Base-by-base conservation (phyloP, 2,888 invertebrate genomes). In the Nemotelus nigrinus region DNA sequence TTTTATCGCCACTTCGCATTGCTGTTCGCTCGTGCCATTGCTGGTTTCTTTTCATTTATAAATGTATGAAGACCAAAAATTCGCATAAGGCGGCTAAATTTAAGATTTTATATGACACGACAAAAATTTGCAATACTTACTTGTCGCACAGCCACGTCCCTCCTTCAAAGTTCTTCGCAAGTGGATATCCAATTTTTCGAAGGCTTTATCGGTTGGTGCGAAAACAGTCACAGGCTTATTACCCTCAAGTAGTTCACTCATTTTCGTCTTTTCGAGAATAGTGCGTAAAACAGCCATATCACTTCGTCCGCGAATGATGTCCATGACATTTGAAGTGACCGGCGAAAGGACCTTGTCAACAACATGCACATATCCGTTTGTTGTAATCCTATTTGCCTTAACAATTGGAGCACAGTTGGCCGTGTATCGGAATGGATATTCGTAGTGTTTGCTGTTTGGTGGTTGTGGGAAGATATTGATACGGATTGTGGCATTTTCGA, bases 391-490 rank as follows among this genome's bases (percentile, higher is more conserved):
- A 84, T 93, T 92, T 47, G 89, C 86, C 78, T 89, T 89, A 53
- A 87, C 88, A 50, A 94, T 86, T 70, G 89, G 89, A 41, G 90
- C 90, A 84, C 94, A 94, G 84, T 94, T 93, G 7, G 91, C 92
- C 4, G 93, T 92, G 80, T 84, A 87, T 7, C 85, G 84, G 75
- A 83, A 85, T 2, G 84, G 84, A 5, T 83, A 82, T 8, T 83
- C 82, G 2, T 85, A 85, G 67, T 85, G 78, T 74, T 84, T 84
- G 78, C 85, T 85, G 80, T 83, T 83, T 71, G 81, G 80, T 60
- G 80, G 81, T 45, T 76, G 77, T 44, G 81, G 82, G 79, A 81
- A 82, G 8, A 82, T 74, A 77, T 87, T 87, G 65, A 87, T 86
- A 78, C 87, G 86, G 72, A 87, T 86, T 77, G 82, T 85, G 75